Base-by-base conservation (phyloP, 2,888 invertebrate species). In the Xanthorhoe designata region DNA sequence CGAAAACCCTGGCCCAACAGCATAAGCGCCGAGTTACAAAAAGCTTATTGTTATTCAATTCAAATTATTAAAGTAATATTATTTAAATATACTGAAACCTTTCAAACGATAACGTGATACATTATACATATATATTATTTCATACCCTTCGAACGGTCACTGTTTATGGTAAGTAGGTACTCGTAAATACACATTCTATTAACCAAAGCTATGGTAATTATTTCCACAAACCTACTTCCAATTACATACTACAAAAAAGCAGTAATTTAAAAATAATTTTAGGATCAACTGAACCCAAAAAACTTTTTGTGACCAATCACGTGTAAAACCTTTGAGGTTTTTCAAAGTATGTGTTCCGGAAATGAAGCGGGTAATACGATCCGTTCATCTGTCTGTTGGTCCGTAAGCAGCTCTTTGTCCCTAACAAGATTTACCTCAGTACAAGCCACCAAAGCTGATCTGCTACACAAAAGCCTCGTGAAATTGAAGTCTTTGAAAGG, bases 371-470 rank as follows among this genome's bases (percentile, higher is more conserved):
- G 88, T 87, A 90, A 90, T 83, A 78, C 77, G 87, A 91, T 88
- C 83, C 80, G 76, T 76, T 52, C 62, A 54, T 66, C 50, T 83
- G 84, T 86, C 78, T 79, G 81, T 75, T 78, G 76, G 82, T 80
- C 81, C 77, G 80, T 75, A 79, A 73, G 75, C 72, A 76, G 67
- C 79, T 54, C 77, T 85, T 88, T 87, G 84, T 87, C 79, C 83
- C 73, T 90, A 91, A 90, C 89, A 84, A 91, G 91, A 91, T 91
- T 87, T 82, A 79, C 81, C 76, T 78, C 79, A 76, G 70, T 73
- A 79, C 76, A 77, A 73, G 66, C 75, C 76, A 78, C 82, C 82
- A 83, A 84, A 83, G 82, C 79, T 78, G 78, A 81, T 79, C 77
- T 69, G 66, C 68, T 68, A 69, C 76, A 83, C 82, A 86, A 87